Evolutionary conservation across 2,113 vertebrate species (phyloP).

Genomic region (Psittacus erithacus): DNA sequence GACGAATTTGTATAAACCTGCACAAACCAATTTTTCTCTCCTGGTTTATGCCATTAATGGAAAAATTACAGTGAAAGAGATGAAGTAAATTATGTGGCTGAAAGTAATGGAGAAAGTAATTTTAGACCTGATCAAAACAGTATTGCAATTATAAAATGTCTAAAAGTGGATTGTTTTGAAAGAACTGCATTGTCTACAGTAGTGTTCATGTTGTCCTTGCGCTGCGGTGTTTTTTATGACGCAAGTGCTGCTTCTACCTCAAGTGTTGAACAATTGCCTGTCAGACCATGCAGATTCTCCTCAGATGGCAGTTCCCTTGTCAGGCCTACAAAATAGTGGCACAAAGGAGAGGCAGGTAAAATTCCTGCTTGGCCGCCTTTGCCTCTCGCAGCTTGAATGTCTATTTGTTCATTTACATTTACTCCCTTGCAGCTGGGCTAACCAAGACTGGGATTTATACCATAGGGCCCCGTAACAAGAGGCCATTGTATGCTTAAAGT

Average conservation of each 20-base stretch:
- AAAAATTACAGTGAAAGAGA: neutral
- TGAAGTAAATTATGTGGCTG: neutral
- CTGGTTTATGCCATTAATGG: neutral
- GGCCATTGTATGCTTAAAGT: neutral
- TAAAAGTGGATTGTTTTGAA: neutral
- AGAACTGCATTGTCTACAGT: neutral
- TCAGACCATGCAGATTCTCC: neutral
- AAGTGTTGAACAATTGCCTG: neutral
- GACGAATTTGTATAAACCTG: neutral
- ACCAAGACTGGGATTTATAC: neutral
- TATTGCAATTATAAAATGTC: neutral
- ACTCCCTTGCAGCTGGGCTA: neutral
- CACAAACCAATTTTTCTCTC: neutral
- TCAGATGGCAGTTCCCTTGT: neutral
- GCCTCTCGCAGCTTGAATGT: neutral
- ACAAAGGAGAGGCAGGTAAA: neutral
- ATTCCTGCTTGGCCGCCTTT: neutral
- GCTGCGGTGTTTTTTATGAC: neutral
- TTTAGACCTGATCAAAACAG: neutral
- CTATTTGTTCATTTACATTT: neutral
- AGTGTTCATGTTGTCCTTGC: neutral
- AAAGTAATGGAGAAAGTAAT: neutral
- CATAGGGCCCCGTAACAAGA: neutral
- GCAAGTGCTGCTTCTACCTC: neutral
- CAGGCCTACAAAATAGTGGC: neutral